A percentile compares a stretch with the other conserved stretches of the same genome.
Evolutionary conservation across 2,113 vertebrate species (phyloP).

Genomic region (Heterotis niloticus): DNA sequence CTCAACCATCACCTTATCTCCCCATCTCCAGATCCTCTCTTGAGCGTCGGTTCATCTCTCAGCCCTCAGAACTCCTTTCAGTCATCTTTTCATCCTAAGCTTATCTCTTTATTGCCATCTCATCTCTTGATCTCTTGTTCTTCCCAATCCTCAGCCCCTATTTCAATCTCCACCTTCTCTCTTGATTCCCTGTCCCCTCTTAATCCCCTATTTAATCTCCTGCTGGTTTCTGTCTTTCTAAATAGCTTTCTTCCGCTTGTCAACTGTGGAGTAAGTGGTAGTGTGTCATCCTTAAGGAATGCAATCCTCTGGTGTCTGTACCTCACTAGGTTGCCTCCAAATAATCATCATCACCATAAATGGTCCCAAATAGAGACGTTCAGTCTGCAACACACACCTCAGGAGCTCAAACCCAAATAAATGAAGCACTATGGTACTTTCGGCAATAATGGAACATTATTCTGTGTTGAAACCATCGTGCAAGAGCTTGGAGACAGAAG

Average conservation of each 20-base stretch:
- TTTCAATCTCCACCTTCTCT: background rate
- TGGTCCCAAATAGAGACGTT: background rate
- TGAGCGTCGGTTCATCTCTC: too few relatives aligned
- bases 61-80: too few relatives aligned
- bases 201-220: background rate
- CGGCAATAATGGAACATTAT: background rate
- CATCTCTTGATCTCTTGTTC: too few relatives aligned
- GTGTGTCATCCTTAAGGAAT: background rate
- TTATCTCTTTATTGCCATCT: too few relatives aligned
- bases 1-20: too few relatives aligned
- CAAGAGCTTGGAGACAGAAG: background rate
- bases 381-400: background rate
- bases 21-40: too few relatives aligned
- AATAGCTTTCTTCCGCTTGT: background rate
- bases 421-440: background rate
- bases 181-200: background rate
- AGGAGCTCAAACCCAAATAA: background rate
- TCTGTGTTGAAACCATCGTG: background rate
- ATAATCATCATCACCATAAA: background rate
- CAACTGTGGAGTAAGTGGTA: background rate
- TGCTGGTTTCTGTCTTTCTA: too few relatives aligned
- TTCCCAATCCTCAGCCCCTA: too few relatives aligned
- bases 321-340: background rate
- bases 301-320: background rate
- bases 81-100: too few relatives aligned